Evolutionary conservation across 2,113 vertebrate species (phyloP).

Genomic region (Toxotes chatareus): DNA sequence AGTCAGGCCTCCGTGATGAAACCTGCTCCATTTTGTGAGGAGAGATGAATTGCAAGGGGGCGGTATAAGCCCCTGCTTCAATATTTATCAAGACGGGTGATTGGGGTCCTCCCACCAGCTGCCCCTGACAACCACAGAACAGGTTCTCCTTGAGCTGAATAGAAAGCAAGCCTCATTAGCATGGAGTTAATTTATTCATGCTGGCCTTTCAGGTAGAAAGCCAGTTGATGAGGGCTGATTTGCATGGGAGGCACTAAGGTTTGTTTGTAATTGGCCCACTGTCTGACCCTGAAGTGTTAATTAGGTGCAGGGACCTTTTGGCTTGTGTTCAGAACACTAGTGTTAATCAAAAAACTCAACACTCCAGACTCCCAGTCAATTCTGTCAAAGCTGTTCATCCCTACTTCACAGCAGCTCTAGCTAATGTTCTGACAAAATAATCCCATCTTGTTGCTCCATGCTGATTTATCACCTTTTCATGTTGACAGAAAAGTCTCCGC

Average conservation of each 20-base stretch:
- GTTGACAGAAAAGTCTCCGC: not conserved
- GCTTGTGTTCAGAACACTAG: constrained; percentile 50
- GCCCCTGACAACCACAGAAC: constrained; percentile 73
- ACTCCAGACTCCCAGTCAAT: constrained; percentile 32
- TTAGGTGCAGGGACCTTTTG: constrained; percentile 65
- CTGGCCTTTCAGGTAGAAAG: constrained; percentile 58
- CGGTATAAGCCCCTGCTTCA: constrained; percentile 68
- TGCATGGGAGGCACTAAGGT: constrained; percentile 56
- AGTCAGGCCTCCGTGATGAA: constrained; percentile 69
- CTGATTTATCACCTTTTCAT: constrained; percentile 40
- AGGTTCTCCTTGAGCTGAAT: constrained; percentile 50
- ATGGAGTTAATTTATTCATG: constrained; percentile 75
- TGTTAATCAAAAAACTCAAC: constrained; percentile 39
- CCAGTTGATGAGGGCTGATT: constrained; percentile 59
- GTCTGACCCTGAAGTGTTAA: constrained; percentile 67
- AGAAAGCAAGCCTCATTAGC: constrained; percentile 65
- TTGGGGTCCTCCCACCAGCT: constrained; percentile 62
- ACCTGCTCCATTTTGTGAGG: constrained; percentile 64
- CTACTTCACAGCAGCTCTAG: constrained; percentile 1
- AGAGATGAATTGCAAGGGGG: constrained; percentile 59
- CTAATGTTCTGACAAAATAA: constrained; percentile 49
- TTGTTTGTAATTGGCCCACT: constrained; percentile 61
- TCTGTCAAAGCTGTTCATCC: constrained; percentile 33
- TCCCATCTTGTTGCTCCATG: constrained; percentile 19
- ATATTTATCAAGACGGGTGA: constrained; percentile 75